Evolutionary conservation across 2,113 vertebrate genomes (phyloP), one percentile per base, ranked within the genome.

Genomic region (Eidolon helvum): DNA sequence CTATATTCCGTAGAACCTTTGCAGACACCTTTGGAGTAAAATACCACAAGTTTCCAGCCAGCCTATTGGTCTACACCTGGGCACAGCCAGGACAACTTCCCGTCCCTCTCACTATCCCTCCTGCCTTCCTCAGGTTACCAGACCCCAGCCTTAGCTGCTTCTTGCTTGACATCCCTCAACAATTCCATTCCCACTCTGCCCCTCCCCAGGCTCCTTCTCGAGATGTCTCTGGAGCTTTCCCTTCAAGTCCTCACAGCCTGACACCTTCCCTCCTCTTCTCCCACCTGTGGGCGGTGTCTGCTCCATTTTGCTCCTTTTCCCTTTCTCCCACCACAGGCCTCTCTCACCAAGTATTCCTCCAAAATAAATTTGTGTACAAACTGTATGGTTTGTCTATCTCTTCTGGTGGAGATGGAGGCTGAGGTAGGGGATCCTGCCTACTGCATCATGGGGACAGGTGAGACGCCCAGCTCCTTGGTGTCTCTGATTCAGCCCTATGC

Each of bases 321-420:
- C n/a, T 74, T 91, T 40, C n/a, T 33, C 59, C 50, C 28, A 18
- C 9, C 2, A 43, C 3, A 40, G 66, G 24, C 16, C n/a, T 95
- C 59, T 89, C 40, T 68, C 5, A 9, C n/a, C 28, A 61, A 77
- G 7, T 68, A 10, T 85, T 94, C 68, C 33, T 84, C 50, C 48
- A 28, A 65, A 96, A 96, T 97, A 98, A 92, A 98, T 5, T 21
- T 18, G 2, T 85, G 33, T 63, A 74, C 26, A 21, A 66, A 87
- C 30, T 79, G 10, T 50, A 55, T 53, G 19, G 10, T 33, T 63
- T 59, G 10, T 83, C 28, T 92, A 3, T 77, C 35, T 95, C 35
- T 85, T 79, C 43, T 40, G 18, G 33, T 22, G 30, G 10, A 43
- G 26, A 55, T 30, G 26, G 82, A 83, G 69, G 80, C 53, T 86